A percentile compares a stretch with the other conserved stretches of the same genome.
Conservation (phyloP, 2,888 invertebrate genomes). For the Nomada lathburiana region DNA sequence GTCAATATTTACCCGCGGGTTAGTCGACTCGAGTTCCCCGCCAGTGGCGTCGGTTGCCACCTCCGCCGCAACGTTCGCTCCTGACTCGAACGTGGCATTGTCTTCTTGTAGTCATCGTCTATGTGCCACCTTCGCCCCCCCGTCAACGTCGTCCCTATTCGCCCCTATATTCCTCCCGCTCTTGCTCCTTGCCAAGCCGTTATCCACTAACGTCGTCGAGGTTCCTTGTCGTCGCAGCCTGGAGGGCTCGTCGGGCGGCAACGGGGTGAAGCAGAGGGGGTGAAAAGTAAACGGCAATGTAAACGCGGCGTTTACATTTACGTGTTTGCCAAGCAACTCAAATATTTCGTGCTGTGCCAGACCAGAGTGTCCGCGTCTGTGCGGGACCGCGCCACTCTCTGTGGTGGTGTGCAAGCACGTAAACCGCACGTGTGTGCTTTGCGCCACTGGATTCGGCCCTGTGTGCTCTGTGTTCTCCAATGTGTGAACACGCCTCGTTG, state of each 20-base stretch:
- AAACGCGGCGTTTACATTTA: slow-evolving; percentile 83
- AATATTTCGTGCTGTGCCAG: slow-evolving; percentile 81
- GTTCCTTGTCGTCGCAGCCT: slow-evolving; percentile 36
- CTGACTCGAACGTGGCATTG: slow-evolving; percentile 30
- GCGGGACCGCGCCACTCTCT: slow-evolving; percentile 35
- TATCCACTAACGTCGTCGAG: slow-evolving; percentile 18
- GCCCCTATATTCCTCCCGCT: not conserved
- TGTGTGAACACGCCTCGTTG: not conserved
- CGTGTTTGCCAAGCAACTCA: slow-evolving; percentile 84
- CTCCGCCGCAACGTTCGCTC: slow-evolving; percentile 46
- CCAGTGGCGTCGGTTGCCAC: slow-evolving; percentile 53
- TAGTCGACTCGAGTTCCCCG: slow-evolving; percentile 80
- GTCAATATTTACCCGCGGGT: slow-evolving; percentile 84
- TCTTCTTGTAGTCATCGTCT: slow-evolving; percentile 35
- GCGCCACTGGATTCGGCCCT: slow-evolving; percentile 37
- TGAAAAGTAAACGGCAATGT: slow-evolving; percentile 83
- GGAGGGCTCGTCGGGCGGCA: slow-evolving; percentile 42
- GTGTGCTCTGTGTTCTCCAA: slow-evolving; percentile 11
- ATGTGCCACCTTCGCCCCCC: not conserved
- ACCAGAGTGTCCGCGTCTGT: slow-evolving; percentile 71
- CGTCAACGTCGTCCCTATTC: slow-evolving; percentile 14
- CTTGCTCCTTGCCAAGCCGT: slow-evolving; percentile 27
- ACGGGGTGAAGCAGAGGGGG: slow-evolving; percentile 63
- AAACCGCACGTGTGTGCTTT: slow-evolving; percentile 61
- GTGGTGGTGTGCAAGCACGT: slow-evolving; percentile 56